Conservation (phyloP, 2,888 invertebrate genomes). For the Plusia festucae region DNA sequence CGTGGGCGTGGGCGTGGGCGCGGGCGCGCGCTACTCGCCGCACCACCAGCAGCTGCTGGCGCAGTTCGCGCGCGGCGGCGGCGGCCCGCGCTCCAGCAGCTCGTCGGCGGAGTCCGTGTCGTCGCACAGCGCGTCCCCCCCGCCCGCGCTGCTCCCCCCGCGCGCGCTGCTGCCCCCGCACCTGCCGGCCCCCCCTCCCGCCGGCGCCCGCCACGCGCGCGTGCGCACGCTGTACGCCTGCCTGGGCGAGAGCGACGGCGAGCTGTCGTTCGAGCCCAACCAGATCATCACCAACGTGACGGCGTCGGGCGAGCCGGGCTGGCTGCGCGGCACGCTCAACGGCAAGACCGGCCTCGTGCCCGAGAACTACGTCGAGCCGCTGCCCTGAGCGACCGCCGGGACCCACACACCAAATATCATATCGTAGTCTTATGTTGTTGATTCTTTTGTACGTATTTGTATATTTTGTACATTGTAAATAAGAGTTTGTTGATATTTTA, state of each 20-base stretch:
- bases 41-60: conserved; percentile 82
- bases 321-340: conserved; percentile 98
- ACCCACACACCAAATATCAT: conserved; percentile 61
- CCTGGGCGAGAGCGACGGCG: conserved; percentile 98
- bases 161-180: conserved; percentile 18
- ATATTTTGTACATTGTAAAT: conserved; percentile 87
- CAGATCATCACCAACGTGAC: conserved; percentile 99
- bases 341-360: conserved; percentile 98
- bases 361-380: conserved; percentile 98
- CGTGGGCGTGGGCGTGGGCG: conserved; percentile 58
- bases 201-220: conserved; percentile 86
- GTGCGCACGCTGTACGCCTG: conserved; percentile 99
- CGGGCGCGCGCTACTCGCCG: conserved; percentile 77
- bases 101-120: conserved; percentile 96
- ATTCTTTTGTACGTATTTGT: conserved; percentile 82
- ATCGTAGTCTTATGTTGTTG: conserved; percentile 76
- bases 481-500: conserved; percentile 87
- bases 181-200: conserved; percentile 1
- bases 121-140: conserved; percentile 84
- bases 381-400: conserved; percentile 87
- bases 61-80: conserved; percentile 79
- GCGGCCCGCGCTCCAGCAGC: conserved; percentile 80
- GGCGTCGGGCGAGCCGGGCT: conserved; percentile 98
- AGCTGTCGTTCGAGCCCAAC: conserved; percentile 99
- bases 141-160: conserved; percentile 61